Base-by-base conservation (phyloP, 2,797 vertebrate species). In the Picus viridis region DNA sequence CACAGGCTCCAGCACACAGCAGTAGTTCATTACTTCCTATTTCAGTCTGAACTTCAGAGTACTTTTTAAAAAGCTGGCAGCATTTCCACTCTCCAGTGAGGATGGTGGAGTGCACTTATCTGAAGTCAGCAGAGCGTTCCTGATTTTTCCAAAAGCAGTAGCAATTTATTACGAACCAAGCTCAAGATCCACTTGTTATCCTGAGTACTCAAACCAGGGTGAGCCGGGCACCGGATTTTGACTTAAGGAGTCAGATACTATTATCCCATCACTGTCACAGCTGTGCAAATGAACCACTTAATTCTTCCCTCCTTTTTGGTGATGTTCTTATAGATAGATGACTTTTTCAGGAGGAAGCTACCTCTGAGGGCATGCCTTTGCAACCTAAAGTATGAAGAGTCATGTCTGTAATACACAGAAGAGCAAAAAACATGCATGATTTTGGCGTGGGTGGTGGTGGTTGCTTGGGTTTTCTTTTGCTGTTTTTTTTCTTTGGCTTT, bases 1-100 rank as follows among this genome's bases (percentile, higher is more conserved):
- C 16, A 47, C 3, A 53, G n/a, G 10, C 49, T 83, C 41, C 0
- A 0, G 19, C 4, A 2, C 16, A 43, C 29, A 78, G 70, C 30
- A 77, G 36, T 51, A 87, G 24, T 65, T 88, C 30, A 23, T 65
- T 89, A 73, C 19, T 30, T 81, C 62, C 72, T 61, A 74, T 32
- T 84, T 77, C 47, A 77, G 34, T n/a, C 17, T 65, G 45, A 84
- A 90, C 27, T 56, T 63, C 0, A 6, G 41, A 20, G 20, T 71
- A 71, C 54, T 87, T 87, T 53, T 59, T 32, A 79, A 86, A 63
- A 53, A 64, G 12, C 10, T 74, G 34, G 54, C 51, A 76, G 49
- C 58, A 64, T 83, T 89, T 85, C 72, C 30, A 59, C 62, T 78
- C 80, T 29, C 32, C 61, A 78, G 4, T 0, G 3, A 78, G 91